A percentile compares a stretch with the other conserved stretches of the same genome.
These are phyloP conservation scores for Pholis gunnellus DNA, from an alignment of 2,113 vertebrate species.

Conservation along the genomic window DNA sequence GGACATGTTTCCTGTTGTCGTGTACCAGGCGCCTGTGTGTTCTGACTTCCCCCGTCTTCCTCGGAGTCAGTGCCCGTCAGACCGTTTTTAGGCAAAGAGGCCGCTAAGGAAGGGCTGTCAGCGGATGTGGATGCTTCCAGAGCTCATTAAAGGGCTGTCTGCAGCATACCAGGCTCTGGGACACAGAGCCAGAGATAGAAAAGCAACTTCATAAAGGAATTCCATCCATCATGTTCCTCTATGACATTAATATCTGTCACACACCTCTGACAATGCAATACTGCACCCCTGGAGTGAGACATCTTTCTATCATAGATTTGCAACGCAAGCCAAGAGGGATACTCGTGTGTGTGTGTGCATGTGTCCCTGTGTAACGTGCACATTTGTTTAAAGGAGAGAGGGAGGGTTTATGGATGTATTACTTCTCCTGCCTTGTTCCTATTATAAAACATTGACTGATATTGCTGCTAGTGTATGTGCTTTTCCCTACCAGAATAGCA, in stretches of 20 bases:
- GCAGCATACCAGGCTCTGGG: conserved; percentile 68
- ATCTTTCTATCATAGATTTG: conserved; percentile 59
- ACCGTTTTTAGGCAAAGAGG: conserved; percentile 69
- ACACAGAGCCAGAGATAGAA: conserved; percentile 75
- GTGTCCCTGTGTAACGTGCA: conserved; percentile 37
- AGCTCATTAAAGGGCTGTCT: conserved; percentile 81
- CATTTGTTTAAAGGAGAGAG: conserved; percentile 56
- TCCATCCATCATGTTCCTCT: conserved; percentile 80
- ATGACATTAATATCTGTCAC: conserved; percentile 81
- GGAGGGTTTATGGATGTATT: conserved; percentile 46
- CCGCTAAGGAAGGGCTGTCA: conserved; percentile 74
- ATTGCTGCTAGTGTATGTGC: conserved; percentile 28
- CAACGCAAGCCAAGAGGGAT: conserved; percentile 41
- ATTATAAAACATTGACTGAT: conserved; percentile 61
- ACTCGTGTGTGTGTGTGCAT: conserved; percentile 7
- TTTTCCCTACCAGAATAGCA: conserved; percentile 35
- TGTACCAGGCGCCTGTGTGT: conserved; percentile 28
- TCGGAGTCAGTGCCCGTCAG: conserved; percentile 39
- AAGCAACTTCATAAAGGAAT: conserved; percentile 79
- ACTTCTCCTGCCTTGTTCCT: conserved; percentile 31
- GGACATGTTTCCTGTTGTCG: conserved; percentile 13
- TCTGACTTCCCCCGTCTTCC: conserved; percentile 44
- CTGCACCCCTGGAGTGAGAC: conserved; percentile 71
- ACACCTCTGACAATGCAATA: conserved; percentile 77
- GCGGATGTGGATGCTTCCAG: conserved; percentile 73